Conservation (phyloP, 2,113 vertebrate species). For the Asarcornis scutulata region DNA sequence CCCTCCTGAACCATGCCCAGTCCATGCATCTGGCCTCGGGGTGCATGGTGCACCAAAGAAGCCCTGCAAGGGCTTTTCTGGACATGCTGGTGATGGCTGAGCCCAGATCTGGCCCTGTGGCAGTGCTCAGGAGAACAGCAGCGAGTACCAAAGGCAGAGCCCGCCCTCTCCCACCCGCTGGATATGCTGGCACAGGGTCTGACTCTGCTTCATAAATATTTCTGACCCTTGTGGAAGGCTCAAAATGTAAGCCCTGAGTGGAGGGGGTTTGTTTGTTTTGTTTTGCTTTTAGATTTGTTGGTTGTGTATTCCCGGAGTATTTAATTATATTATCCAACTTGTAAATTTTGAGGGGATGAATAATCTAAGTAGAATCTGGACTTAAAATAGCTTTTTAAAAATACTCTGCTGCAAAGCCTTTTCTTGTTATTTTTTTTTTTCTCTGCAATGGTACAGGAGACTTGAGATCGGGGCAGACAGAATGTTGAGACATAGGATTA, state of each 20-base stretch:
- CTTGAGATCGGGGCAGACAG: background rate
- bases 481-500: background rate
- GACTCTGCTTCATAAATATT: background rate
- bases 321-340: background rate
- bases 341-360: background rate
- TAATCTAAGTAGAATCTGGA: background rate
- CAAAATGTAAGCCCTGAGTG: rapidly evolving
- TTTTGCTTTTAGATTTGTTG: background rate
- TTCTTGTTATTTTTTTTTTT: background rate
- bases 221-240: background rate
- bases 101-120: background rate
- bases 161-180: background rate
- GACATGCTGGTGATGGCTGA: rapidly evolving
- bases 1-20: background rate
- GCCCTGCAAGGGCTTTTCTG: background rate
- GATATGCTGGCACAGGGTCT: background rate
- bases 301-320: background rate
- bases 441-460: background rate
- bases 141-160: background rate
- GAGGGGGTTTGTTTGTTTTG: too few species aligned
- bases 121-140: background rate
- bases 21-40: background rate
- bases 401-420: background rate
- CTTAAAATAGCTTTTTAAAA: background rate
- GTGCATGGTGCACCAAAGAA: background rate